Percentiles rank a stretch among this genome's conserved stretches.
phyloP scores from a whole-genome alignment of 2,888 invertebrate species.

The Zootermopsis nevadensis region DNA sequence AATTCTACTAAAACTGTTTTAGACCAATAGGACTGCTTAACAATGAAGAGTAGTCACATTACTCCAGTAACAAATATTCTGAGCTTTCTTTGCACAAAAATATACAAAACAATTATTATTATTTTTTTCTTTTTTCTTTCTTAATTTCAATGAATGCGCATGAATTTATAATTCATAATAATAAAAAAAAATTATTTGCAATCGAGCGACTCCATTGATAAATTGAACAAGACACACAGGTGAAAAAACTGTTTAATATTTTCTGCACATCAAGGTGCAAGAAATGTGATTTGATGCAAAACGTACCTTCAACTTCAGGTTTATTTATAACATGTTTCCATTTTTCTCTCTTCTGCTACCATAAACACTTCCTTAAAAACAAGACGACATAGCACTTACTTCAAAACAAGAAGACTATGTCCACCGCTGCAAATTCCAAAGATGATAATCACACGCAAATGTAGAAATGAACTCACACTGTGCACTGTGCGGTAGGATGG shows the following conservation, averaged over 20 bases:
- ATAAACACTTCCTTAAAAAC: neutral
- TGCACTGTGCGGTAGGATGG: neutral
- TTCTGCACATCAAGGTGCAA: conserved; percentile 37
- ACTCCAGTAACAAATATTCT: conserved; percentile 46
- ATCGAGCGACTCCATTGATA: conserved; percentile 41
- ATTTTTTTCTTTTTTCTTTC: conserved; percentile 31
- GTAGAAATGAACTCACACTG: conserved; percentile 22
- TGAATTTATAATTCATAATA: conserved; percentile 44
- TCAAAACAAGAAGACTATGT: conserved; percentile 6
- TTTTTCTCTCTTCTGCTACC: neutral
- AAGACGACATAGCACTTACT: neutral
- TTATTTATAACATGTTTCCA: conserved; percentile 3
- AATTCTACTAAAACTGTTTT: conserved; percentile 27
- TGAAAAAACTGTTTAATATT: conserved; percentile 45
- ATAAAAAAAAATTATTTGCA: conserved; percentile 44
- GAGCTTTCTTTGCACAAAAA: conserved; percentile 46
- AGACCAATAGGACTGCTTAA: conserved; percentile 39
- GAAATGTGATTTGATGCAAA: conserved; percentile 36
- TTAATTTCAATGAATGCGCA: conserved; percentile 46
- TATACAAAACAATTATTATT: conserved; percentile 48
- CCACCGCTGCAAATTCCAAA: conserved; percentile 9
- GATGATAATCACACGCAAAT: conserved; percentile 30
- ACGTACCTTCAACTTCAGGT: conserved; percentile 22
- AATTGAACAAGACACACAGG: conserved; percentile 51
- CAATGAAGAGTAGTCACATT: conserved; percentile 39